A percentile compares a stretch with the other conserved stretches of the same genome.
Conservation (phyloP, 1,140 invertebrate species). For the Listronotus bonariensis region DNA sequence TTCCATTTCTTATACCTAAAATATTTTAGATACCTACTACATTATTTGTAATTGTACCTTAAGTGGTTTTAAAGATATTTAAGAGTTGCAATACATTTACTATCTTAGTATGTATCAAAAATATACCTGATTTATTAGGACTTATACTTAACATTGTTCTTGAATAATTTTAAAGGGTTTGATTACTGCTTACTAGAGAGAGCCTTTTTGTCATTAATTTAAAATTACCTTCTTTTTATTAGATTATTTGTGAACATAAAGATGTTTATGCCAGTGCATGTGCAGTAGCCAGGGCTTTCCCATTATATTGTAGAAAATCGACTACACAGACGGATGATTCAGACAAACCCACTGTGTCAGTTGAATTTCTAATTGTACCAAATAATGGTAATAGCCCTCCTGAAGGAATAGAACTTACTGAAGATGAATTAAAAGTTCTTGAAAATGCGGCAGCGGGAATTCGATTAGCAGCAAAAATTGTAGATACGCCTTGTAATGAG, state of each 20-base stretch:
- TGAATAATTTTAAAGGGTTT: no score
- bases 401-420: conserved; percentile 53
- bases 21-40: no score
- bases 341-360: conserved; percentile 42
- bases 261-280: conserved; percentile 79
- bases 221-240: no score
- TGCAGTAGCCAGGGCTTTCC: conserved; percentile 80
- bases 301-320: conserved; percentile 73
- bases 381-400: conserved; percentile 18
- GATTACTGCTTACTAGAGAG: no score
- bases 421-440: conserved; percentile 67
- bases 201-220: no score
- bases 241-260: conserved; percentile 79
- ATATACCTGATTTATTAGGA: no score
- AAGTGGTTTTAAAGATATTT: no score
- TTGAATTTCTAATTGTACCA: conserved; percentile 51
- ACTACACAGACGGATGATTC: conserved; percentile 24
- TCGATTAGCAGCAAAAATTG: conserved; percentile 76
- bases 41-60: no score
- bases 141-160: no score
- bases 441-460: conserved; percentile 67
- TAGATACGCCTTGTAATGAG: conserved; percentile 82
- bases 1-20: no score
- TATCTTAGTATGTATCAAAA: no score
- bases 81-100: no score